Conservation (phyloP, 2,888 invertebrate species). For the Sphinx pinastri region DNA sequence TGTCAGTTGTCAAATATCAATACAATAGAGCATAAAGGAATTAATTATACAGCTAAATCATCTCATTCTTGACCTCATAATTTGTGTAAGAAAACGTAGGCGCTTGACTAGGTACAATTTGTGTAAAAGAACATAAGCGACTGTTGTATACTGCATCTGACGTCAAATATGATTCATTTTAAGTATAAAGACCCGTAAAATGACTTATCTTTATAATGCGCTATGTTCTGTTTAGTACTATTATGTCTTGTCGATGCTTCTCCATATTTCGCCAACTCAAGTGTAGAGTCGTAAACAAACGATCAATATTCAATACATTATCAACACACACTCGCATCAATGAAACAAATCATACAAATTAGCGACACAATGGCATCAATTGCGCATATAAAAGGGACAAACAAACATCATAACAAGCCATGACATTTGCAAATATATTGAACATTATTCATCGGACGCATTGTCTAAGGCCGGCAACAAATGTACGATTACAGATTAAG, state of each 20-base stretch:
- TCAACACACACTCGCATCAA: conserved; percentile 25
- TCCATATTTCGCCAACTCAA: neutral
- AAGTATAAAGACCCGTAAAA: too few relatives aligned
- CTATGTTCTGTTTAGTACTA: too few relatives aligned
- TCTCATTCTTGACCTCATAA: neutral
- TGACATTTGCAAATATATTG: conserved; percentile 67
- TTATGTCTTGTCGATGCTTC: neutral
- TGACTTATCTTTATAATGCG: too few relatives aligned
- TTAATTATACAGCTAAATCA: neutral
- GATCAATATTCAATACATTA: neutral
- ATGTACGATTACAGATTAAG: conserved; percentile 75
- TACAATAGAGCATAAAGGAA: too few relatives aligned
- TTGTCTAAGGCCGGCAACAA: conserved; percentile 68
- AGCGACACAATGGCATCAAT: conserved; percentile 28
- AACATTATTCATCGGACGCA: conserved; percentile 72
- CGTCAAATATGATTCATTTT: neutral
- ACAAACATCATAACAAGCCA: conserved; percentile 58
- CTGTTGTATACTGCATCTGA: neutral
- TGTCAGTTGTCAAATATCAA: too few relatives aligned
- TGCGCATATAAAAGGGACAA: conserved; percentile 32
- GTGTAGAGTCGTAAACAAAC: neutral
- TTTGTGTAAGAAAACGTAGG: neutral
- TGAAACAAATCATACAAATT: conserved; percentile 36
- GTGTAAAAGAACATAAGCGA: neutral
- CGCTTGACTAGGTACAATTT: neutral